These are phyloP conservation scores for Leucosticte australis DNA, from an alignment of 2,113 vertebrate species.

Conservation along the genomic window DNA sequence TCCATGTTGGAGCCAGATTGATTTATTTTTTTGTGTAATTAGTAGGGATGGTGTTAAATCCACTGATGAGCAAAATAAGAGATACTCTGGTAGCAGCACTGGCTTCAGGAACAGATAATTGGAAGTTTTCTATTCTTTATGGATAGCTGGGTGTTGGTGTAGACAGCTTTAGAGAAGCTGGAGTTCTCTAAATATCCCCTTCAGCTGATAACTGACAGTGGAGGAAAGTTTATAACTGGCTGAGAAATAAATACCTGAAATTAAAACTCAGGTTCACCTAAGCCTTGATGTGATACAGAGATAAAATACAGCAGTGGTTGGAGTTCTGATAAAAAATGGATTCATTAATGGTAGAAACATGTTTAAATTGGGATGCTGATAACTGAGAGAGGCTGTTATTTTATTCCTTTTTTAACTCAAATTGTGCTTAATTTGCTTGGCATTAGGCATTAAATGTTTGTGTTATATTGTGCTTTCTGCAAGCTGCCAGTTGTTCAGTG, in stretches of 20 bases:
- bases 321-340: neutral
- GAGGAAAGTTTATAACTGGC: neutral
- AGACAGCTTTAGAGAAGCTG: neutral
- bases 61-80: neutral
- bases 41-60: neutral
- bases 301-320: neutral
- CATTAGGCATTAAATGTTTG: neutral
- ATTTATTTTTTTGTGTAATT: neutral
- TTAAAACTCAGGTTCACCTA: neutral
- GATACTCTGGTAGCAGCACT: neutral
- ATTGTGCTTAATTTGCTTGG: neutral
- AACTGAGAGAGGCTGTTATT: neutral
- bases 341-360: neutral
- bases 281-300: neutral
- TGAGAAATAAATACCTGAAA: neutral
- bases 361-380: neutral
- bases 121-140: neutral
- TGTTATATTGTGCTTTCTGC: neutral
- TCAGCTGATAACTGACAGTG: neutral
- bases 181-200: neutral
- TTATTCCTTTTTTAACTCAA: neutral
- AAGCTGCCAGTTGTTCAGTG: neutral
- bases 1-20: neutral
- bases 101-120: neutral
- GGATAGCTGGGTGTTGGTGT: neutral